Conservation (phyloP, 2,113 vertebrate species). For the Mola mola region DNA sequence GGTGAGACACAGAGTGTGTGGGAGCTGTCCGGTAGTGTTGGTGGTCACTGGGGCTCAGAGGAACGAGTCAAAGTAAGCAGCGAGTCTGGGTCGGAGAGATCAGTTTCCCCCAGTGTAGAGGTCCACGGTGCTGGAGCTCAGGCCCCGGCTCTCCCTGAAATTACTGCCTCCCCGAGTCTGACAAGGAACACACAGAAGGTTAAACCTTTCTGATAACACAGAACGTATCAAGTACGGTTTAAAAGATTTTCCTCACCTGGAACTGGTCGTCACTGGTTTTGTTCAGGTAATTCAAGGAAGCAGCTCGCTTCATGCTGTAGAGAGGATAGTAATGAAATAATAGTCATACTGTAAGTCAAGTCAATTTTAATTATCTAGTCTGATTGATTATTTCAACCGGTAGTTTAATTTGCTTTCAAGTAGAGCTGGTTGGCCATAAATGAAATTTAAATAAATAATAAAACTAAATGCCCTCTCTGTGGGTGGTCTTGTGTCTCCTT, state of each 20-base stretch:
- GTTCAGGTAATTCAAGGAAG: constrained; percentile 93
- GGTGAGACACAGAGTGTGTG: background rate
- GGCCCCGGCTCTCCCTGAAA: constrained; percentile 76
- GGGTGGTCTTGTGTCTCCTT: too few relatives aligned
- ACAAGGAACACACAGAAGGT: background rate
- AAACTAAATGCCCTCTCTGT: too few relatives aligned
- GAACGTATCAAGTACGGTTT: too few relatives aligned
- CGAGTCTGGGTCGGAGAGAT: constrained; percentile 31
- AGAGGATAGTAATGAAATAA: background rate
- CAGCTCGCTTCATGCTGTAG: constrained; percentile 93
- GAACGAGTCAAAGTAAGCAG: background rate
- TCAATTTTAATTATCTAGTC: too few relatives aligned
- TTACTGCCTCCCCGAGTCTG: constrained; percentile 62
- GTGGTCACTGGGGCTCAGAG: background rate
- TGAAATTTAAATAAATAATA: too few relatives aligned
- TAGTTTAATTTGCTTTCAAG: background rate
- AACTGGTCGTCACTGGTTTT: constrained; percentile 86
- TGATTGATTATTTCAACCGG: background rate
- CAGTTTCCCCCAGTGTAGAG: constrained; percentile 79
- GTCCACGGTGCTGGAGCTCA: constrained; percentile 84
- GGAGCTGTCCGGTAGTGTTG: constrained; percentile 21
- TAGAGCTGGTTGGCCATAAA: too few relatives aligned
- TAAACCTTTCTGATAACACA: background rate
- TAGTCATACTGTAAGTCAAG: too few relatives aligned
- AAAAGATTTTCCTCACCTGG: constrained; percentile 85